Percentiles rank a stretch among this genome's conserved stretches.
phyloP scores from a whole-genome alignment of 2,797 vertebrate species.

The Phalanger gymnotis region DNA sequence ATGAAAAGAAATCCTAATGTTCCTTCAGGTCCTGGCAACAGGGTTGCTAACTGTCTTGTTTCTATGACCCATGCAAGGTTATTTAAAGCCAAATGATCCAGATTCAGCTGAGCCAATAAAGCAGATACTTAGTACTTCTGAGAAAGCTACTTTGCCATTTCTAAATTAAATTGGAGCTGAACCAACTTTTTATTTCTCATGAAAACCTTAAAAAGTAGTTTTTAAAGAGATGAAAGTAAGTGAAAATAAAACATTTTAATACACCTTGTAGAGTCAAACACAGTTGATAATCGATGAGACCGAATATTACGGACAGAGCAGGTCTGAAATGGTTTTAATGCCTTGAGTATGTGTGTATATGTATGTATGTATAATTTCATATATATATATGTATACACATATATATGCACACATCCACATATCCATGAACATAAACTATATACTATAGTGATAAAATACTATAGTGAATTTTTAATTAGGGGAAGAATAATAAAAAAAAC shows the following conservation, averaged over 20 bases:
- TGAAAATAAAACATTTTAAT: not conserved
- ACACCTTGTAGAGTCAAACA: not conserved
- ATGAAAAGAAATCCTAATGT: not conserved
- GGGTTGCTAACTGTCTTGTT: rapidly evolving
- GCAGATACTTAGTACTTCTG: not conserved
- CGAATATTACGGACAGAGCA: rapidly evolving
- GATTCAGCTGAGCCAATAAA: not conserved
- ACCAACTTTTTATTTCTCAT: not conserved
- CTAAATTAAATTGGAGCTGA: not conserved
- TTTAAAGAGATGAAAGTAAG: not conserved
- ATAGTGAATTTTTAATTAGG: not conserved
- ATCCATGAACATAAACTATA: too few relatives aligned
- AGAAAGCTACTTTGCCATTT: not conserved
- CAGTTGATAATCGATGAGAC: not conserved
- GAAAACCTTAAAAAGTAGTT: not conserved
- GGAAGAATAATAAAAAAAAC: not conserved
- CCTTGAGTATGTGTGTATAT: not conserved
- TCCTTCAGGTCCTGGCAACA: rapidly evolving
- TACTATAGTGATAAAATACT: too few relatives aligned
- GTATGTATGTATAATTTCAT: not conserved
- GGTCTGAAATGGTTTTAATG: rapidly evolving
- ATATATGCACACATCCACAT: too few relatives aligned
- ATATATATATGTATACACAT: too few relatives aligned
- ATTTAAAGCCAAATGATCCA: not conserved
- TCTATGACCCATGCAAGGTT: not conserved